phyloP scores from a whole-genome alignment of 2,888 invertebrate species.

The Rotaria magnacalcarata region DNA sequence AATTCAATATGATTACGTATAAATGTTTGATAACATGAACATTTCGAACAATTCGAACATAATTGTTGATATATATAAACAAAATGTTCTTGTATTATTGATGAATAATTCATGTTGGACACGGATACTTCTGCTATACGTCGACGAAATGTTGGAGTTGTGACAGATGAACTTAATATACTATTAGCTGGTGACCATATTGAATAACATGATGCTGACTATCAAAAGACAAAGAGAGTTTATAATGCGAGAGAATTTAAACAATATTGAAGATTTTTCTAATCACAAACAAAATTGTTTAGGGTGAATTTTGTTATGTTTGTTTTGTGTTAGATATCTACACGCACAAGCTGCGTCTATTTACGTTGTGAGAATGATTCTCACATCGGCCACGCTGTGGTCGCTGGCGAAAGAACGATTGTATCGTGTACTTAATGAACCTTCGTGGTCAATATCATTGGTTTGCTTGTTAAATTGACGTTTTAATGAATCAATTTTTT shows the following conservation, averaged over 20 bases:
- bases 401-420: conserved; percentile 2
- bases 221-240: neutral
- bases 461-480: neutral
- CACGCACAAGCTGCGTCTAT: conserved; percentile 29
- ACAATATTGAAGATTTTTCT: neutral
- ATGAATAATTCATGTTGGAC: neutral
- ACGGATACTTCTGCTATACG: neutral
- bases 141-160: conserved; percentile 12
- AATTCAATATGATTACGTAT: conserved; percentile 31
- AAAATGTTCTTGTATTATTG: conserved; percentile 33
- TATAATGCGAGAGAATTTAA: neutral
- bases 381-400: neutral
- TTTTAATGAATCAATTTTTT: neutral
- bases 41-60: neutral
- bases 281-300: neutral
- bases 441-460: neutral
- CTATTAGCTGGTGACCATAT: neutral
- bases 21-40: conserved; percentile 22
- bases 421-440: neutral
- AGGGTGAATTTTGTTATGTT: neutral
- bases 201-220: neutral
- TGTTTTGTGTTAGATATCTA: neutral
- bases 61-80: conserved; percentile 1
- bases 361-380: conserved; percentile 8
- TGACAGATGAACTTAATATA: neutral